Conservation (phyloP, 2,888 invertebrate species). For the Cantharis lateralis region DNA sequence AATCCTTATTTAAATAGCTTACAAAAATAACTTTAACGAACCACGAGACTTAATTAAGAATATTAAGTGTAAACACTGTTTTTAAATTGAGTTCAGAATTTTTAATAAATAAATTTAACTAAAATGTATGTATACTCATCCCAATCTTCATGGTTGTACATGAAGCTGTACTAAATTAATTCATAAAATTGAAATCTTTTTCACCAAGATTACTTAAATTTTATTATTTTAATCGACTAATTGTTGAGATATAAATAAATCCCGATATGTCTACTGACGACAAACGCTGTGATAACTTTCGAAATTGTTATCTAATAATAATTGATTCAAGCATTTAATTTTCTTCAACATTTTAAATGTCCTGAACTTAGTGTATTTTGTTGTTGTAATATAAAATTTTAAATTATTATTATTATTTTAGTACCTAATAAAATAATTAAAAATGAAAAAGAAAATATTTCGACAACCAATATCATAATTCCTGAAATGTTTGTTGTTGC, state of each 20-base stretch:
- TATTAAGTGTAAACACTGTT: constrained; percentile 11
- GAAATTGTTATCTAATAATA: not conserved
- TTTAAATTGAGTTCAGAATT: not conserved
- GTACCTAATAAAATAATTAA: no score
- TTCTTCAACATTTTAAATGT: no score
- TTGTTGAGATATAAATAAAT: not conserved
- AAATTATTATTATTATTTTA: no score
- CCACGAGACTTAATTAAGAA: constrained; percentile 13
- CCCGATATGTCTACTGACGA: not conserved
- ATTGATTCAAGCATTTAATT: not conserved
- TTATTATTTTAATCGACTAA: not conserved
- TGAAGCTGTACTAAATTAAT: not conserved
- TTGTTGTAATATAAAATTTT: no score
- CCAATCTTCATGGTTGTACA: not conserved
- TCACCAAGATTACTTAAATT: not conserved
- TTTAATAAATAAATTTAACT: constrained; percentile 11
- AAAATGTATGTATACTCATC: not conserved
- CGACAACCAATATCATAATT: no score
- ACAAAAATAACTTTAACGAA: constrained; percentile 15
- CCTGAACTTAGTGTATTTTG: no score
- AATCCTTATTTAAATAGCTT: constrained; percentile 23
- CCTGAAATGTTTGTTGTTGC: no score
- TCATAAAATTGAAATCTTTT: not conserved
- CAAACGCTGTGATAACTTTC: not conserved
- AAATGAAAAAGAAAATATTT: no score